Base-by-base conservation (phyloP, 2,113 vertebrate genomes). In the Oenanthe melanoleuca region DNA sequence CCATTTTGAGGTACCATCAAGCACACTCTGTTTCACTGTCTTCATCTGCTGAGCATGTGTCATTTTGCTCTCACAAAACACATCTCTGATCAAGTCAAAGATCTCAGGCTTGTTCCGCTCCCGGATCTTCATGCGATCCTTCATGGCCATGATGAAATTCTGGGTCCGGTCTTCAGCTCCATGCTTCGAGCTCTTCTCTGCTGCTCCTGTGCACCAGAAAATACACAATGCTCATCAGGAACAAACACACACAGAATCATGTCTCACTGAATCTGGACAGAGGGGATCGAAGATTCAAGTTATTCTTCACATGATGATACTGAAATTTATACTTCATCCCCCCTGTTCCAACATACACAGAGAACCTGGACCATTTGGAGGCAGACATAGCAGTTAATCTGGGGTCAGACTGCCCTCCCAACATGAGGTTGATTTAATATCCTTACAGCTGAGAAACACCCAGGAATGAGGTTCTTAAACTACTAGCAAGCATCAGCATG, bases 61-160 rank as follows among this genome's bases (percentile, higher is more conserved):
- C 77, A 98, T 95, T 96, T 99, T 99, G 96, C 97, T 98, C 82
- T 99, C 98, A 75, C 96, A 94, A 67, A 99, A 99, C 74, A 99
- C 99, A 66, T 99, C 99, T 88, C 98, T 97, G 93, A 99, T 99
- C 67, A 99, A 97, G 63, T 99, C 99, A 66, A 99, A 99, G 85
- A 99, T 99, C 97, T 99, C 99, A 1, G 99, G 99, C 50, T 99
- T 99, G 98, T 99, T 99, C 80, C 99, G 98, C 89, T 99, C 99
- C 33, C 99, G 97, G 92, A 99, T 99, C 96, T 99, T 99, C 99
- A 99, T 99, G 69, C 99, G 98, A 97, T 99, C 99, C 95, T 99
- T 99, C 99, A 99, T 99, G 75, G 99, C 99, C 99, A 99, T 99
- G 96, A 99, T 99, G 88, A 99, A 99, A 95, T 99, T 99, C 96